Base-by-base conservation (phyloP, 2,113 vertebrate species). In the Corythornis cristatus region DNA sequence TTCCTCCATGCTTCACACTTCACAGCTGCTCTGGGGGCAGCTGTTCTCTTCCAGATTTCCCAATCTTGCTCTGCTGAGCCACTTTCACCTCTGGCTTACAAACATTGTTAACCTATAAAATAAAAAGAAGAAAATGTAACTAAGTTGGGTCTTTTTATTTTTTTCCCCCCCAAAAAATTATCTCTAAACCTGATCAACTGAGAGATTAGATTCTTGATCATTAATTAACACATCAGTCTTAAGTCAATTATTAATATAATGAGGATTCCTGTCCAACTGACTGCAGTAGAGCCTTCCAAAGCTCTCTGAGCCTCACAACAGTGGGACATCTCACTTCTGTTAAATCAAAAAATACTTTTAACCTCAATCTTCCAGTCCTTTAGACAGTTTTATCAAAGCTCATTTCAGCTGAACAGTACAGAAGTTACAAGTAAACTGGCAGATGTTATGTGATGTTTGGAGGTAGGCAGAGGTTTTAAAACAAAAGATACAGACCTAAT, bases 1-100 rank as follows among this genome's bases (percentile, higher is more conserved):
- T 29, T 98, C 97, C 75, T 98, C 98, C 98, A 98, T 98, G 89
- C 80, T 97, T 93, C 91, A 88, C 75, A 37, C 86, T 79, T 25
- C 2, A 37, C 91, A 84, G 83, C 88, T 90, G 89, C 90, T 83
- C 92, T 56, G 10, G 23, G 64, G 93, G 86, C 95, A 96, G 95
- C 93, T 75, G 76, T 62, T 72, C 73, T 94, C 95, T 94, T 96
- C 97, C 94, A 96, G 95, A 83, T 72, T 95, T 93, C 82, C 79
- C 0, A 3, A 23, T 61, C 89, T 7, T 77, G 46, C 74, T 87
- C 93, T 35, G 20, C 31, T 94, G 70, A 84, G 58, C 78, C 93
- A 84, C 93, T 54, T 95, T 97, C 95, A 91, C 95, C 82, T 65
- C 85, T 92, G 66, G 58, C 93, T 82, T 84, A 96, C 68, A 12